Evolutionary conservation across 2,888 invertebrate genomes (phyloP).

Genomic region (Clanis bilineata): DNA sequence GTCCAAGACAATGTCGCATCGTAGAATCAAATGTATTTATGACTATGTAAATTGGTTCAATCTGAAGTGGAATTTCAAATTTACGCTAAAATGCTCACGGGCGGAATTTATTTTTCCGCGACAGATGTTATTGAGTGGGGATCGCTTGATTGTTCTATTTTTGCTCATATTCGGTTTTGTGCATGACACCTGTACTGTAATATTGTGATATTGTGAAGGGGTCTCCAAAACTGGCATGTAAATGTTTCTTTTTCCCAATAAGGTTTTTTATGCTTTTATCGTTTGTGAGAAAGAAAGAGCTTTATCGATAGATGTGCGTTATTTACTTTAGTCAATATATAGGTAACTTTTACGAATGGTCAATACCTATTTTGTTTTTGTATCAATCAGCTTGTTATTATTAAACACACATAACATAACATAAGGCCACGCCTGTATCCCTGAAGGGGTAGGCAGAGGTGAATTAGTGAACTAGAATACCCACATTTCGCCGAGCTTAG

Average conservation of each 20-base stretch:
- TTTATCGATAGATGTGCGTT: too few species aligned
- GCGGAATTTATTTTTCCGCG: slow-evolving; percentile 48
- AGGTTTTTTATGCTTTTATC: background rate
- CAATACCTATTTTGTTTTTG: too few species aligned
- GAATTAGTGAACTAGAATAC: too few species aligned
- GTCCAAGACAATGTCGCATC: slow-evolving; percentile 47
- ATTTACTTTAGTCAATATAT: too few species aligned
- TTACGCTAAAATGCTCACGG: slow-evolving; percentile 47
- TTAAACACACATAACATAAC: too few species aligned
- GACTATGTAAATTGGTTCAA: slow-evolving; percentile 78
- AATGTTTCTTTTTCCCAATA: background rate
- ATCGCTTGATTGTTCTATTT: slow-evolving; percentile 40
- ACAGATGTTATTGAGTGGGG: slow-evolving; percentile 52
- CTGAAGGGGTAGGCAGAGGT: too few species aligned
- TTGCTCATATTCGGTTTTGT: slow-evolving; percentile 24
- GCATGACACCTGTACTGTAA: slow-evolving; percentile 17
- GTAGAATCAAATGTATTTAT: slow-evolving; percentile 76
- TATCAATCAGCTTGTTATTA: too few species aligned
- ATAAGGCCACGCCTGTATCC: too few species aligned
- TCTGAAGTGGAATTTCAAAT: slow-evolving; percentile 56
- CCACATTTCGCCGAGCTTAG: too few species aligned
- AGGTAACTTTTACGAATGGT: too few species aligned
- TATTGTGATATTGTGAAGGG: slow-evolving; percentile 15
- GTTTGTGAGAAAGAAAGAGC: too few species aligned
- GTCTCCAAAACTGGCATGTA: background rate